Evolutionary conservation across 2,797 vertebrate genomes (phyloP).

Genomic region (Neomorphus geoffroyi): DNA sequence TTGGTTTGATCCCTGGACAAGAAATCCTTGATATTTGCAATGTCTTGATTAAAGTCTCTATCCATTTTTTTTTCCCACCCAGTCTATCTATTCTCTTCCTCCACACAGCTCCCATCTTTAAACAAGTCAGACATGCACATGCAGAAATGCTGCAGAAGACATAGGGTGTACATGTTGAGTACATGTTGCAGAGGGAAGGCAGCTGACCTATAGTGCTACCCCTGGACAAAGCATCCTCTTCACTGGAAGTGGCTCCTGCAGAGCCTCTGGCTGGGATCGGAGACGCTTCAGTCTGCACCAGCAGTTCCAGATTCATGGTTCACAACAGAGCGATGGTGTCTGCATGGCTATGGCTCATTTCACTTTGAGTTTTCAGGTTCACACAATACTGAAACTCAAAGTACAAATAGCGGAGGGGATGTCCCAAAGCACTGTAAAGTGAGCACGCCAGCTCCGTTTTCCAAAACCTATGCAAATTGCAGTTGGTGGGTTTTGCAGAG

Average conservation of each 20-base stretch:
- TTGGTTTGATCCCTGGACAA: background rate
- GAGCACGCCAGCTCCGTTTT: background rate
- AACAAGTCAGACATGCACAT: background rate
- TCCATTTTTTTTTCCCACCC: background rate
- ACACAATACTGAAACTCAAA: conserved; percentile 34
- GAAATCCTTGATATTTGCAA: background rate
- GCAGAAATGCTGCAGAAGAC: rapidly evolving
- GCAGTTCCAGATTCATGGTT: background rate
- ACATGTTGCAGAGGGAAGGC: rapidly evolving
- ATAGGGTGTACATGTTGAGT: rapidly evolving
- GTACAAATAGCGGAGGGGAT: conserved; percentile 27
- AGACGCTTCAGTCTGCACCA: background rate
- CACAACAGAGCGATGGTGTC: background rate
- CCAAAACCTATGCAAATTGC: conserved; percentile 52
- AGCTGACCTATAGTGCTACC: background rate
- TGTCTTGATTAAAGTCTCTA: background rate
- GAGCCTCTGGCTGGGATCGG: background rate
- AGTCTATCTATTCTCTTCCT: background rate
- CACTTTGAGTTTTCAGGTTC: conserved; percentile 38
- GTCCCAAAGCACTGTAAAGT: conserved; percentile 1
- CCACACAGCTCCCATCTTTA: background rate
- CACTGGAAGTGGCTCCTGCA: background rate
- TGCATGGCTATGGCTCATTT: background rate
- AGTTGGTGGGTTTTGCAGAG: background rate
- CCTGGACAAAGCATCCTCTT: background rate